Evolutionary conservation across 2,113 vertebrate genomes (phyloP).

Genomic region (Myotis davidii): DNA sequence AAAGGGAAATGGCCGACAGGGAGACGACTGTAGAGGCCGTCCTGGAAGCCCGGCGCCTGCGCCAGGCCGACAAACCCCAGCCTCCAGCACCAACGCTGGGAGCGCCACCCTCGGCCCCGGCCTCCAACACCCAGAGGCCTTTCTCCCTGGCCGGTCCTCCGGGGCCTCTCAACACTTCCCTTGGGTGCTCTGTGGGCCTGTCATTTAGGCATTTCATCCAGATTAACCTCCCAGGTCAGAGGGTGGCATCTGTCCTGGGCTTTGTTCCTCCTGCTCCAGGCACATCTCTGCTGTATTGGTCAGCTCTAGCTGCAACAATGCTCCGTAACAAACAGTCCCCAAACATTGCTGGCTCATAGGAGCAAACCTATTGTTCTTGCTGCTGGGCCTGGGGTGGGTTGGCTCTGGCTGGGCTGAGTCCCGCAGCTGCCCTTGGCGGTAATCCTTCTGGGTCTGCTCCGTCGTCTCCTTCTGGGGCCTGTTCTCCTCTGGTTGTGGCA

Average conservation of each 20-base stretch:
- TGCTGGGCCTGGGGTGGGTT: neutral
- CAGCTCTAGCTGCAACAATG: neutral
- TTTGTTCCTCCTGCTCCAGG: neutral
- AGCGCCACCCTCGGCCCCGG: no score
- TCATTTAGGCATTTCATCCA: rapidly evolving
- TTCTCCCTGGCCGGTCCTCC: rapidly evolving
- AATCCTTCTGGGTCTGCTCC: rapidly evolving
- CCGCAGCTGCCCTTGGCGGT: neutral
- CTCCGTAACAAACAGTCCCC: neutral
- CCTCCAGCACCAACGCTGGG: rapidly evolving
- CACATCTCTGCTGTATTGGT: rapidly evolving
- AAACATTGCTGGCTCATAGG: rapidly evolving
- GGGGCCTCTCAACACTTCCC: rapidly evolving
- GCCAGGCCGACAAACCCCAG: rapidly evolving
- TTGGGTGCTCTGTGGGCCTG: neutral
- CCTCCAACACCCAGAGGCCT: rapidly evolving
- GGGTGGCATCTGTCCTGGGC: no score
- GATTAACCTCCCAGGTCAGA: neutral
- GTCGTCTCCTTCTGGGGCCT: rapidly evolving
- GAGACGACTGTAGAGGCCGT: rapidly evolving
- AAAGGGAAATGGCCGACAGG: rapidly evolving
- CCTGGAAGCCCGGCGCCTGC: neutral
- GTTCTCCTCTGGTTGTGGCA: neutral
- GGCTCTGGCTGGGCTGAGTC: neutral
- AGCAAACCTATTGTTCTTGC: rapidly evolving